phyloP scores from a whole-genome alignment of 2,113 vertebrate genomes.

The Anolis sagrei region DNA sequence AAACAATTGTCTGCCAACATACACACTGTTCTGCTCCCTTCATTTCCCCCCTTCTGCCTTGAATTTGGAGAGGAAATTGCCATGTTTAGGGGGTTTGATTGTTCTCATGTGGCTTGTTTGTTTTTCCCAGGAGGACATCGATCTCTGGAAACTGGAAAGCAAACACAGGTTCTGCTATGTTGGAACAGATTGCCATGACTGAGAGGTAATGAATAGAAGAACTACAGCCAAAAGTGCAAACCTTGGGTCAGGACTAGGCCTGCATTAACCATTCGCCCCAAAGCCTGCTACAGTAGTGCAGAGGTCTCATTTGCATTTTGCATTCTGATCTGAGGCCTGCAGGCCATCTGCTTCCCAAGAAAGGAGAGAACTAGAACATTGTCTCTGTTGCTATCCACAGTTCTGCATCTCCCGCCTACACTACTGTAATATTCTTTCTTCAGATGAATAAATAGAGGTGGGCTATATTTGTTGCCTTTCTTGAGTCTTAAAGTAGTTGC shows the following conservation, averaged over 20 bases:
- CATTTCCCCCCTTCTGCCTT: conserved; percentile 31
- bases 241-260: neutral
- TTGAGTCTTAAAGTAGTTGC: neutral
- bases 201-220: conserved; percentile 85
- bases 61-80: conserved; percentile 41
- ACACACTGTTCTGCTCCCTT: conserved; percentile 40
- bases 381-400: neutral
- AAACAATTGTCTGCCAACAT: conserved; percentile 47
- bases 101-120: conserved; percentile 53
- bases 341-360: neutral
- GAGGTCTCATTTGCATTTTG: conserved; percentile 1
- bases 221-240: neutral
- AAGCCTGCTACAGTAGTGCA: neutral
- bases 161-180: conserved; percentile 96
- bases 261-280: neutral
- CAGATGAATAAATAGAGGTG: neutral
- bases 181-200: conserved; percentile 98
- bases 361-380: neutral
- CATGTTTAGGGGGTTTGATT: conserved; percentile 37
- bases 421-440: neutral
- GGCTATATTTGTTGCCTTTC: neutral
- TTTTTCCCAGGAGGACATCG: conserved; percentile 90
- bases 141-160: conserved; percentile 99
- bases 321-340: neutral
- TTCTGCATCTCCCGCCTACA: neutral